Conservation (phyloP, 2,113 vertebrate species). For the Eulemur rufifrons region DNA sequence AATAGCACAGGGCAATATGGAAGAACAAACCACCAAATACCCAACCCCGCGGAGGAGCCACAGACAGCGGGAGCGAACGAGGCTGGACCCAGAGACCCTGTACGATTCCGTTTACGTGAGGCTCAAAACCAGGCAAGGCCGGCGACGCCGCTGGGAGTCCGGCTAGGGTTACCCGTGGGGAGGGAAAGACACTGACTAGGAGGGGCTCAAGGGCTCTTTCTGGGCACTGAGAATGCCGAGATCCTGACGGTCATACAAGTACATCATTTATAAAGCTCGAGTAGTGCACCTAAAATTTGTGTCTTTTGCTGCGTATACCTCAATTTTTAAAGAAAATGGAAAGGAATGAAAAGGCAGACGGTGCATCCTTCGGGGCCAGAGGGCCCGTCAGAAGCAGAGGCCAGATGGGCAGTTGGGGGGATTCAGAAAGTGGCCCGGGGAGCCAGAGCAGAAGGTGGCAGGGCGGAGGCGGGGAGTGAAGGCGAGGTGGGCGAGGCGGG, state of each 20-base stretch:
- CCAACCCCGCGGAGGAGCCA: not conserved
- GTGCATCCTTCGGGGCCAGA: not conserved
- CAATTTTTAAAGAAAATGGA: not conserved
- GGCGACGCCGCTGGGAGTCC: not conserved
- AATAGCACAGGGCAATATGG: not conserved
- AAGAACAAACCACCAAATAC: not conserved
- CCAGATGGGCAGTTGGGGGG: not conserved
- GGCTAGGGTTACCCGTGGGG: not conserved
- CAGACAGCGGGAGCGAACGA: not conserved
- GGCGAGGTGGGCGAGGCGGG: rapidly evolving
- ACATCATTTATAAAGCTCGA: not conserved
- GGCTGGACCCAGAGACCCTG: too few species aligned
- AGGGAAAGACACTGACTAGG: not conserved
- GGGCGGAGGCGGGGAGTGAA: rapidly evolving
- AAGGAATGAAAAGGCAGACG: not conserved
- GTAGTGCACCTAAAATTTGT: not conserved
- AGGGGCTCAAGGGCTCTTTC: not conserved
- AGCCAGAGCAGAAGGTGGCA: not conserved
- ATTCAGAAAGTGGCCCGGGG: too few species aligned
- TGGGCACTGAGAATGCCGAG: not conserved
- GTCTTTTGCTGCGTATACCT: not conserved
- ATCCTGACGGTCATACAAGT: not conserved
- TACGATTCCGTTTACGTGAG: not conserved
- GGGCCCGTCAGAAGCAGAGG: not conserved
- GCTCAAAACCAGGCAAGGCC: not conserved